phyloP scores from a whole-genome alignment of 2,113 vertebrate genomes.

The Leucoraja erinaceus region DNA sequence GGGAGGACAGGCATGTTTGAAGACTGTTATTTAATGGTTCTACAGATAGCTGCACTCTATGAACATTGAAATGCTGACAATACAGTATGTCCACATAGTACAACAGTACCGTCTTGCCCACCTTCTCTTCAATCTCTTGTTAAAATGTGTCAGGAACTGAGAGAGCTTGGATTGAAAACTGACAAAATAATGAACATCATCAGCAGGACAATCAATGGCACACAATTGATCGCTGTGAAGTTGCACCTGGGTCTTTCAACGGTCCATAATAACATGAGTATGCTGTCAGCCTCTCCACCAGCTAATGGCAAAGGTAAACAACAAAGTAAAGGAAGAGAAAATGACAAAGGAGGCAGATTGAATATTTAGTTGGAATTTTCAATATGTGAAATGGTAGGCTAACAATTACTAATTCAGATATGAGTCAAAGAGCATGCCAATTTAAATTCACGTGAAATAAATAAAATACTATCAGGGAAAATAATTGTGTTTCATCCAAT shows the following conservation, averaged over 20 bases:
- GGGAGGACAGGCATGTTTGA: background rate
- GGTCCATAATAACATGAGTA: background rate
- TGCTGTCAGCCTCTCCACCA: background rate
- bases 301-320: background rate
- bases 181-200: slow-evolving; percentile 14
- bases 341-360: background rate
- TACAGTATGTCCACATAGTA: too few species aligned
- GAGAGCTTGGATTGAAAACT: background rate
- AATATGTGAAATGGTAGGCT: background rate
- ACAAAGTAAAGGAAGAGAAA: background rate
- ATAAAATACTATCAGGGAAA: background rate
- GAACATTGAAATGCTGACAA: background rate
- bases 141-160: background rate
- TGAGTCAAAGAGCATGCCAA: background rate
- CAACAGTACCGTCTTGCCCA: background rate
- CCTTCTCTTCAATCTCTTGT: background rate
- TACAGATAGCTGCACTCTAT: background rate
- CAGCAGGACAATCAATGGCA: background rate
- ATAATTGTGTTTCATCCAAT: background rate
- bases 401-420: background rate
- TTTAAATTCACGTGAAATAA: background rate
- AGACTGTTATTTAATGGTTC: background rate
- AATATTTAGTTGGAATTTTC: background rate
- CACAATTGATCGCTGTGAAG: slow-evolving; percentile 20
- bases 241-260: background rate